Evolutionary conservation across 1,140 invertebrate genomes (phyloP).

Genomic region (Lordiphosa mommai): DNA sequence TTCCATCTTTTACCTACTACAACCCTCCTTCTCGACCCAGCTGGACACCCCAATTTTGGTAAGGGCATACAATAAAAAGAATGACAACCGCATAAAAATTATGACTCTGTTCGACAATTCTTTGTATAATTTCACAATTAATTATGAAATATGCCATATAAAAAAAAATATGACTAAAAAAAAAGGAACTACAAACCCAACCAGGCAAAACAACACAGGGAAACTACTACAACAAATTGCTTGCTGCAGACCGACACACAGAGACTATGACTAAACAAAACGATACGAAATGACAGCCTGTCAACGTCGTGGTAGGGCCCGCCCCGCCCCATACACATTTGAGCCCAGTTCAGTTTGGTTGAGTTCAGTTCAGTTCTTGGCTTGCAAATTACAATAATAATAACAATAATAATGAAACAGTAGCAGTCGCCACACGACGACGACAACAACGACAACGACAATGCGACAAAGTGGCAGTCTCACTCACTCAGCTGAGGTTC

Average conservation of each 20-base stretch:
- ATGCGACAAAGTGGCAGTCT: conserved; percentile 68
- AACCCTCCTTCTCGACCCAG: no score
- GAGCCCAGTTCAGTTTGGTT: not conserved
- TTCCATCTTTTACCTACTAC: no score
- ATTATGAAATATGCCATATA: conserved; percentile 64
- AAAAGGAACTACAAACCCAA: conserved; percentile 12
- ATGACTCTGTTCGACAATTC: conserved; percentile 35
- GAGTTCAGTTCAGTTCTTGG: not conserved
- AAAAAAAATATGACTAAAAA: conserved; percentile 9
- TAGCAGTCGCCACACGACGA: conserved; percentile 53
- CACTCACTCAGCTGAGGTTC: conserved; percentile 12
- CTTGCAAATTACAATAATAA: conserved; percentile 73
- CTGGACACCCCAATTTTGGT: not conserved
- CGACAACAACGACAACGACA: conserved; percentile 25
- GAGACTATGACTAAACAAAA: conserved; percentile 73
- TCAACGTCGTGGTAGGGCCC: conserved; percentile 41
- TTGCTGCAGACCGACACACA: conserved; percentile 15
- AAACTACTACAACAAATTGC: conserved; percentile 25
- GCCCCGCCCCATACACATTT: not conserved
- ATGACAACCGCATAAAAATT: conserved; percentile 49
- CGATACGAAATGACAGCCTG: conserved; percentile 69
- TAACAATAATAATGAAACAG: conserved; percentile 69
- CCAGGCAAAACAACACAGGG: conserved; percentile 18
- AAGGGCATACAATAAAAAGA: conserved; percentile 25
- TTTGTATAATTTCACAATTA: conserved; percentile 73